These are phyloP conservation scores for Sesamia nonagrioides DNA, from an alignment of 1,140 invertebrate genomes.

Conservation along the genomic window DNA sequence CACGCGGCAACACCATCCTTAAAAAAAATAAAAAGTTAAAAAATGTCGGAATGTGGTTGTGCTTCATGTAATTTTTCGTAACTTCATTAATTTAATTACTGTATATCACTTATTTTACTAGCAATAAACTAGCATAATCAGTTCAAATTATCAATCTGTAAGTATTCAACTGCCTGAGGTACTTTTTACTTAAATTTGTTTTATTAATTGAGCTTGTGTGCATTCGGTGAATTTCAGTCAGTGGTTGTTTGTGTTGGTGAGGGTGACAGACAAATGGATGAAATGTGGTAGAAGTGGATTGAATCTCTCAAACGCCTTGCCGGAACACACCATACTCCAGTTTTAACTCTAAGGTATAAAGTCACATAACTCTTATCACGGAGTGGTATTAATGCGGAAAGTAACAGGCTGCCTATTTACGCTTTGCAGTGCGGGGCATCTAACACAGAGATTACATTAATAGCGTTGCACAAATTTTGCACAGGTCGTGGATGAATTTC, in stretches of 20 bases:
- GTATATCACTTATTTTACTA: slow-evolving; percentile 39
- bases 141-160: slow-evolving; percentile 47
- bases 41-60: slow-evolving; percentile 82
- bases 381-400: slow-evolving; percentile 57
- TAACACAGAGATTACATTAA: slow-evolving; percentile 71
- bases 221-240: slow-evolving; percentile 70
- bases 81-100: slow-evolving; percentile 48
- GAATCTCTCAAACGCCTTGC: slow-evolving; percentile 64
- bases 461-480: slow-evolving; percentile 66
- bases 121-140: slow-evolving; percentile 38
- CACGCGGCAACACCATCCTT: slow-evolving; percentile 39
- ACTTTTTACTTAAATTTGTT: slow-evolving; percentile 40
- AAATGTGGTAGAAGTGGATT: slow-evolving; percentile 80
- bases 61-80: slow-evolving; percentile 72
- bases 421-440: slow-evolving; percentile 79
- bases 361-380: slow-evolving; percentile 47
- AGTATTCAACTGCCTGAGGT: slow-evolving; percentile 46
- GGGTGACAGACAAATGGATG: slow-evolving; percentile 78
- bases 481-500: slow-evolving; percentile 66
- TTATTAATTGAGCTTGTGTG: slow-evolving; percentile 64
- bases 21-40: slow-evolving; percentile 60
- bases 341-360: slow-evolving; percentile 69
- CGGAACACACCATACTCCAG: slow-evolving; percentile 59
- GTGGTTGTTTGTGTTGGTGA: slow-evolving; percentile 80
- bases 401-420: slow-evolving; percentile 77